A percentile compares a stretch with the other conserved stretches of the same genome.
Conservation (phyloP, 2,113 vertebrate species). For the Rhabdomys dilectus region DNA sequence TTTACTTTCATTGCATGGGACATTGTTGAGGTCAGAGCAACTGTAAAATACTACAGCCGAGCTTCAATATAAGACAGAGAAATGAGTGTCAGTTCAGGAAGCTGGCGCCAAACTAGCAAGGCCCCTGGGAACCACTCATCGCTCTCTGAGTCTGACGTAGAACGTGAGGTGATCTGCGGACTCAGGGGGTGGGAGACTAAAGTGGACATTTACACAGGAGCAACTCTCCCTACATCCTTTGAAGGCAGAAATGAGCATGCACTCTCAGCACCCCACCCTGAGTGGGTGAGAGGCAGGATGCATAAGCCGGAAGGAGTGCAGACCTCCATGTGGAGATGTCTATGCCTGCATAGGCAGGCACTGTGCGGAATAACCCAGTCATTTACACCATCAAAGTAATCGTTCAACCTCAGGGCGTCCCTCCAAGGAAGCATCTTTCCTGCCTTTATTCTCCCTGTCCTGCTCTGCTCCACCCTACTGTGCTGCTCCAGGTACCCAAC, state of each 20-base stretch:
- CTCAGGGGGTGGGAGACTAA: not conserved
- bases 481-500: not conserved
- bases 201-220: not conserved
- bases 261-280: not conserved
- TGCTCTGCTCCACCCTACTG: not conserved
- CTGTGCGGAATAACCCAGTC: not conserved
- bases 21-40: not conserved
- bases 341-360: not conserved
- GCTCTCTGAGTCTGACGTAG: not conserved
- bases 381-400: accelerated
- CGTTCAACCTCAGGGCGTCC: not conserved
- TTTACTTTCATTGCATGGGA: not conserved
- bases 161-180: not conserved
- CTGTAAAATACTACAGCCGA: not conserved
- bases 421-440: not conserved
- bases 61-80: not conserved
- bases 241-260: not conserved
- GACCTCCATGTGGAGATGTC: not conserved
- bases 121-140: not conserved
- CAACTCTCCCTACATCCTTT: not conserved
- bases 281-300: not conserved
- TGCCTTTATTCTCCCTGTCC: not conserved
- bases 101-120: not conserved
- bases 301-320: not conserved
- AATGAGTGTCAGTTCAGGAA: not conserved